Evolutionary conservation across 2,113 vertebrate species (phyloP), one percentile per base, ranked within the genome.

Genomic region (Ivindomyrus marchei): DNA sequence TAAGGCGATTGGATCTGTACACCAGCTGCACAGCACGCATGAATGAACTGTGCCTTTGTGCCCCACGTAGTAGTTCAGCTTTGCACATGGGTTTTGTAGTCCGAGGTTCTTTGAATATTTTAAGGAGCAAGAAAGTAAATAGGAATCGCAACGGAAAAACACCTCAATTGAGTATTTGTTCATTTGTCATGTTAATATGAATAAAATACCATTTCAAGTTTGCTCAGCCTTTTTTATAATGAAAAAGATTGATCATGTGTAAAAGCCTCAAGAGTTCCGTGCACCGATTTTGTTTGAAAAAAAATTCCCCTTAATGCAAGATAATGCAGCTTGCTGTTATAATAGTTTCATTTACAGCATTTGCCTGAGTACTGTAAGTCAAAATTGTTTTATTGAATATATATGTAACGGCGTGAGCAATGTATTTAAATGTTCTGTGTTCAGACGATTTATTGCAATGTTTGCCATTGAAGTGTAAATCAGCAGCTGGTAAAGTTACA

Each of bases 11-110:
- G 62, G 62, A 80, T 80, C 74, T 80, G 13, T 19, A 19, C 74
- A 80, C 74, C 74, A 80, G 74, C 74, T 42, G 74, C 39, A 80
- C 74, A 42, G 36, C 74, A 80, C 74, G 74, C 74, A 80, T 80
- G 74, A 80, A 80, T 80, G 74, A 80, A 80, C 74, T 39, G 74
- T 80, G 74, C 74, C 74, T 42, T 70, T 27, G n/a, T 42, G 74
- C 74, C 36, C 31, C 74, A 39, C 15, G 4, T 77, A 77, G 31
- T 17, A 39, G 70, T 42, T 36, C 31, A 80, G 74, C 36, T 80
- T 80, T 70, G 10, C 62, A 70, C 62, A 70, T 70, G 62, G 62
- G n/a, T 70, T 70, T 70, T 70, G n/a, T 66, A 70, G 62, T 70
- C 27, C 3, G 3, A 70, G 62, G 4, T 80, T 39, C 74, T 42